Conservation (phyloP, 2,888 invertebrate genomes). For the Vanessa cardui region DNA sequence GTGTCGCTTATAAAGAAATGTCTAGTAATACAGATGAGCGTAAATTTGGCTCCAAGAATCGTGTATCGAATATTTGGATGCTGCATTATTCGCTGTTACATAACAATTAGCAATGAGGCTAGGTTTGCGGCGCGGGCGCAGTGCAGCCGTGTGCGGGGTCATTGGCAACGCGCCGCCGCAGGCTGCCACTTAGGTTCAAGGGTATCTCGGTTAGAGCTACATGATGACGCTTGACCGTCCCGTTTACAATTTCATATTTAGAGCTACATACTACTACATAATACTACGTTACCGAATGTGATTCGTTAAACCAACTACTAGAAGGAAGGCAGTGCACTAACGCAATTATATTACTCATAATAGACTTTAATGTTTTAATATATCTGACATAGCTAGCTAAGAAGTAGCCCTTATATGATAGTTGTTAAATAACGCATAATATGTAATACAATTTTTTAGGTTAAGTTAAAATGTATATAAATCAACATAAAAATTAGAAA, state of each 20-base stretch:
- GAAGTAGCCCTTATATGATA: too few species aligned
- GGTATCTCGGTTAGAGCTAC: conserved; percentile 74
- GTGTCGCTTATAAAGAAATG: conserved; percentile 26
- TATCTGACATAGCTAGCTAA: too few species aligned
- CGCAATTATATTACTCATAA: too few species aligned
- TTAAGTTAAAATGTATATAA: too few species aligned
- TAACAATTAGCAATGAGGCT: conserved; percentile 72
- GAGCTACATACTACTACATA: too few species aligned
- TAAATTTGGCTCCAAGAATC: conserved; percentile 37
- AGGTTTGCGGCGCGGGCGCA: conserved; percentile 48
- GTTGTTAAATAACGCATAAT: too few species aligned
- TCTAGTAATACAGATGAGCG: conserved; percentile 26
- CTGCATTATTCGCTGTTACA: conserved; percentile 72
- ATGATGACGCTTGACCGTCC: conserved; percentile 49
- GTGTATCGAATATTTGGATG: conserved; percentile 60
- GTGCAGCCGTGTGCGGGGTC: conserved; percentile 84
- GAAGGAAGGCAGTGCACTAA: too few species aligned
- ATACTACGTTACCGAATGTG: background rate
- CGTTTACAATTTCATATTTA: background rate
- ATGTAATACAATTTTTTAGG: too few species aligned
- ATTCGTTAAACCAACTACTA: too few species aligned
- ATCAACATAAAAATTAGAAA: too few species aligned
- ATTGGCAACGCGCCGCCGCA: conserved; percentile 83
- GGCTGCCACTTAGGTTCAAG: conserved; percentile 83
- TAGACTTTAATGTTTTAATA: too few species aligned